Base-by-base conservation (phyloP, 1,140 invertebrate genomes). In the Sinonovacula constricta region DNA sequence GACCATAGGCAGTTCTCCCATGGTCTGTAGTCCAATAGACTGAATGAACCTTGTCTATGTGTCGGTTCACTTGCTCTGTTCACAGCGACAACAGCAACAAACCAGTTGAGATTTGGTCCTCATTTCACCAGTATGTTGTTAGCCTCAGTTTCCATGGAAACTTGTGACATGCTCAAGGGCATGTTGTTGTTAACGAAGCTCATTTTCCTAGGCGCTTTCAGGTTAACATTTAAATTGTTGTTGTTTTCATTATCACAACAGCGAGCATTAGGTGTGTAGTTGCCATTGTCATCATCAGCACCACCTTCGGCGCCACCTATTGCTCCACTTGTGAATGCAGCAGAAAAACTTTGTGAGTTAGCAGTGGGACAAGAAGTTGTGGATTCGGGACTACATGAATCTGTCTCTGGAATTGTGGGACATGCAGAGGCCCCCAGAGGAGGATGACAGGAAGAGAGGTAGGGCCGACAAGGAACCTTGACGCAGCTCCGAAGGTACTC, bases 401-500 rank as follows among this genome's bases (percentile, higher is more conserved):
- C n/a, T n/a, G 49, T 26, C 3, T 36, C 34, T 7, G 62, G 36
- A 14, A 66, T 66, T 45, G 62, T 22, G 34, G 62, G 18, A 26
- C 2, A 26, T 45, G 30, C 49, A 34, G 57, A 57, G 34, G 10
- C 22, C 0, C 31, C 62, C n/a, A n/a, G n/a, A 53, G 63, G 31
- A 18, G 62, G 31, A 28, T 45, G 34, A 26, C 39, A 60, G 45
- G 77, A 33, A 34, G 53, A 62, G 49, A 53, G 63, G 49, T 33
- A 59, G n/a, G 65, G 71, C 53, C 81, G 72, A 76, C 81, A 82
- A 24, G 81, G 81, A 33, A 80, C 70, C 57, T 77, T 63, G 10
- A 71, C 78, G 62, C 78, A 79, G 62, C 70, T 82, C 70, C 75
- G 74, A n/a, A 82, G 54, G 34, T 79, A 77, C n/a, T 77, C 77